Conservation (phyloP, 2,113 vertebrate species). For the Acanthochromis polyacanthus region DNA sequence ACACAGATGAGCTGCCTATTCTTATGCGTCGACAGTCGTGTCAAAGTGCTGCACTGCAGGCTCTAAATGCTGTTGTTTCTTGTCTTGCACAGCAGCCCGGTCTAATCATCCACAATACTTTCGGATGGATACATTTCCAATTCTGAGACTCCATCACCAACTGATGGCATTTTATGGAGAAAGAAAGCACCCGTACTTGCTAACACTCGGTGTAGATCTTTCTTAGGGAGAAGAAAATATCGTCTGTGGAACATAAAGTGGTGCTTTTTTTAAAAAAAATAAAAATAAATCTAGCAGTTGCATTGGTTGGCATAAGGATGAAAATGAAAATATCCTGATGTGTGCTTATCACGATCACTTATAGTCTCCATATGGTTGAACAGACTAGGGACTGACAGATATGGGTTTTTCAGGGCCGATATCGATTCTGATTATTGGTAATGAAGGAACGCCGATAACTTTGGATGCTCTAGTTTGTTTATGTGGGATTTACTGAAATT, state of each 20-base stretch:
- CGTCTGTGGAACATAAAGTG: neutral
- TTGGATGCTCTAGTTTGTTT: no score
- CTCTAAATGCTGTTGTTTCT: conserved; percentile 5
- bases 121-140: conserved; percentile 13
- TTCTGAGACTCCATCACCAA: neutral
- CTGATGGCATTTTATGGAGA: neutral
- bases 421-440: no score
- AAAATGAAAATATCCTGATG: conserved; percentile 1
- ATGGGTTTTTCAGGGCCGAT: no score
- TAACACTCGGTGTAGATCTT: neutral
- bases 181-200: neutral
- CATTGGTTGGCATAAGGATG: conserved; percentile 6
- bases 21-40: conserved; percentile 2
- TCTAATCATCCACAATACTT: conserved; percentile 1
- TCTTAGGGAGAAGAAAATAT: neutral
- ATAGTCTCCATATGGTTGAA: conserved; percentile 18
- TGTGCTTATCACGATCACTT: neutral
- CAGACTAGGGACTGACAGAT: neutral
- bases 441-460: no score
- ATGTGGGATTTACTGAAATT: no score
- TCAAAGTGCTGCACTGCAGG: conserved; percentile 33
- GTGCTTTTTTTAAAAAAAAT: neutral
- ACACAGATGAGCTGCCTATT: conserved; percentile 1
- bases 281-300: conserved; percentile 2
- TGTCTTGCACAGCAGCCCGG: neutral